Conservation (phyloP, 2,113 vertebrate species). For the Lynx canadensis region DNA sequence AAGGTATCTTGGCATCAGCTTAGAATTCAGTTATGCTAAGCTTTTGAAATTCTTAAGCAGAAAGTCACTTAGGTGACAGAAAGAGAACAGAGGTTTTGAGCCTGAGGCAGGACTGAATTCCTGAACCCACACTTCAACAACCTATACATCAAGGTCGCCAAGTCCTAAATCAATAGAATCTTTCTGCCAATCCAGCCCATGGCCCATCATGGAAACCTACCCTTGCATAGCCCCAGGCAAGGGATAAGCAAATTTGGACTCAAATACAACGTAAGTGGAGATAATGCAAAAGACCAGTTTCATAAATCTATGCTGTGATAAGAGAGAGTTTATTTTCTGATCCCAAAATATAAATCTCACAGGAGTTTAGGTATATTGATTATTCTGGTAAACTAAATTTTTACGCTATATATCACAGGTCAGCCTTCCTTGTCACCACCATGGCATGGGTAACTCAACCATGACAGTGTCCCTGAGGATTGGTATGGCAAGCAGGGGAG, state of each 20-base stretch:
- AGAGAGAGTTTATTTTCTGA: not conserved
- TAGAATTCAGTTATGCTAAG: constrained; percentile 14
- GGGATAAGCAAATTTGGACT: not conserved
- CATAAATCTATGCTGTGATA: not conserved
- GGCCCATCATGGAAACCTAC: not conserved
- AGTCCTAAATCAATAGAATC: not conserved
- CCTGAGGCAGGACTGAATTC: not conserved
- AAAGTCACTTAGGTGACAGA: constrained; percentile 12
- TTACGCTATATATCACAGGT: not conserved
- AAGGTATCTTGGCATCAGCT: constrained; percentile 18
- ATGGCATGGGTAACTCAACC: not conserved
- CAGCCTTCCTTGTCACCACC: not conserved
- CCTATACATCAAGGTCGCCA: not conserved
- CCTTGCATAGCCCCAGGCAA: not conserved
- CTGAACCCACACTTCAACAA: constrained; percentile 2
- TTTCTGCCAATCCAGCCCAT: not conserved
- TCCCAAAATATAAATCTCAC: not conserved
- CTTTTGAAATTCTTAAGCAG: constrained; percentile 47
- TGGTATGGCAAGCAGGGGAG: not conserved
- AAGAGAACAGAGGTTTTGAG: not conserved
- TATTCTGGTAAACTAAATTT: not conserved
- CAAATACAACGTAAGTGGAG: not conserved
- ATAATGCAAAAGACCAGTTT: not conserved
- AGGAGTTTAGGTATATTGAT: not conserved
- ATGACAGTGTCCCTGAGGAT: not conserved